Base-by-base conservation (phyloP, 2,888 invertebrate species). In the Margaritifera margaritifera region DNA sequence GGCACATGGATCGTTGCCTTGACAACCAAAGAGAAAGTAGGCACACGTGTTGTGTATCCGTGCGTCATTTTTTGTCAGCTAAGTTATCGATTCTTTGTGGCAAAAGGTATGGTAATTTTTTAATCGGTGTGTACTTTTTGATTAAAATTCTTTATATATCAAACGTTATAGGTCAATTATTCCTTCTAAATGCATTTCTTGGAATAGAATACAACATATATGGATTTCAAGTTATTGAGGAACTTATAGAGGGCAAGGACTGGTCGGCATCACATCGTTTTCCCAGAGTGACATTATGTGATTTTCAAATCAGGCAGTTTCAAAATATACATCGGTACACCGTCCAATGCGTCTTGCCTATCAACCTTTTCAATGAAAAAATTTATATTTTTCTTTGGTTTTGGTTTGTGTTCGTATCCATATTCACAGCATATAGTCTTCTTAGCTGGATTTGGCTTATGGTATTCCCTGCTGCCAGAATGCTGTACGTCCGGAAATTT, bases 1-100 rank as follows among this genome's bases (percentile, higher is more conserved):
- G 91, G 42, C 91, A 91, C 81, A 87, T 91, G 64, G 91, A 91
- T 79, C 89, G 91, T 75, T 91, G 90, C 64, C 84, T 91, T 62
- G 82, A 86, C 76, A 85, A 86, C 69, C 88, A 88, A 75, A 73
- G 87, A 31, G 88, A 89, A 72, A 84, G 83, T 68, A 77, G 86
- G 27, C 84, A 84, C 51, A 80, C 82, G 2, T 87, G 87, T 64
- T 87, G 87, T 77, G 83, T 85, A n/a, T 81, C 82, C 52, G 59
- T 87, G 57, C 78, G 85, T 56, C 86, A 87, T 73, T 80, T 86
- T 60, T 75, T 88, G 64, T 87, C 88, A 42, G 85, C 84, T 31
- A 87, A 86, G 68, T 78, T 88, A 61, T 87, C 86, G 42, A 77
- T 86, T 60, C 74, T 88, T 24, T 86, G 87, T 65, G 90, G 91